Evolutionary conservation across 1,140 invertebrate genomes (phyloP).

Genomic region (Chrysopa pallens): DNA sequence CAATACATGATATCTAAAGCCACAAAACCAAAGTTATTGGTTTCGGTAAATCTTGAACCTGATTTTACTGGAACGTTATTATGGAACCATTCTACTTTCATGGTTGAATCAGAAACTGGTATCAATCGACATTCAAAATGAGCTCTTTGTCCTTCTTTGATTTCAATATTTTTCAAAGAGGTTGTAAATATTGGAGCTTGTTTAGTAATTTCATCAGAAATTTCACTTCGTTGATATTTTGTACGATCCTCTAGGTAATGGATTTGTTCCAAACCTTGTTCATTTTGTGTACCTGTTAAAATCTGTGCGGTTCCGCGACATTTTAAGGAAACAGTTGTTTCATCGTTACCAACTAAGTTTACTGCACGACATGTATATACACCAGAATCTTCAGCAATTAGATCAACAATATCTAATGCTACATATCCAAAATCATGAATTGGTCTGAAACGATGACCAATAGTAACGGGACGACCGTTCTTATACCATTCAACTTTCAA

Average conservation of each 20-base stretch:
- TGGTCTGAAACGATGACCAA: slow-evolving; percentile 79
- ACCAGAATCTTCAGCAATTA: slow-evolving; percentile 86
- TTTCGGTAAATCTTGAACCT: slow-evolving; percentile 75
- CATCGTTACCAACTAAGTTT: slow-evolving; percentile 72
- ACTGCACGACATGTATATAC: slow-evolving; percentile 86
- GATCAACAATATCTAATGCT: slow-evolving; percentile 74
- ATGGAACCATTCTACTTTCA: slow-evolving; percentile 97
- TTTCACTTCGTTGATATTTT: slow-evolving; percentile 50
- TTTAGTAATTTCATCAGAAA: slow-evolving; percentile 63
- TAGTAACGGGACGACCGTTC: slow-evolving; percentile 71
- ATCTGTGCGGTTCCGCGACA: slow-evolving; percentile 61
- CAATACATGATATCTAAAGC: slow-evolving; percentile 83
- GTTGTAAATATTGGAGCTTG: slow-evolving; percentile 84
- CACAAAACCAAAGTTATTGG: slow-evolving; percentile 88
- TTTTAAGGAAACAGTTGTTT: slow-evolving; percentile 52
- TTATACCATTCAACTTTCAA: slow-evolving; percentile 89
- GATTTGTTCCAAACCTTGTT: slow-evolving; percentile 68
- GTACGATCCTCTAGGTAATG: slow-evolving; percentile 72
- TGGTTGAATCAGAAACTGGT: slow-evolving; percentile 86
- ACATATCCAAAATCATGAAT: slow-evolving; percentile 95
- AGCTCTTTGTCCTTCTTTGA: slow-evolving; percentile 87
- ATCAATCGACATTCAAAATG: slow-evolving; percentile 93
- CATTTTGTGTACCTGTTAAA: slow-evolving; percentile 66
- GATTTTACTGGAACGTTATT: slow-evolving; percentile 78
- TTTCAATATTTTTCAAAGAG: slow-evolving; percentile 73